phyloP scores from a whole-genome alignment of 2,888 invertebrate genomes.

The Melieria picta region DNA sequence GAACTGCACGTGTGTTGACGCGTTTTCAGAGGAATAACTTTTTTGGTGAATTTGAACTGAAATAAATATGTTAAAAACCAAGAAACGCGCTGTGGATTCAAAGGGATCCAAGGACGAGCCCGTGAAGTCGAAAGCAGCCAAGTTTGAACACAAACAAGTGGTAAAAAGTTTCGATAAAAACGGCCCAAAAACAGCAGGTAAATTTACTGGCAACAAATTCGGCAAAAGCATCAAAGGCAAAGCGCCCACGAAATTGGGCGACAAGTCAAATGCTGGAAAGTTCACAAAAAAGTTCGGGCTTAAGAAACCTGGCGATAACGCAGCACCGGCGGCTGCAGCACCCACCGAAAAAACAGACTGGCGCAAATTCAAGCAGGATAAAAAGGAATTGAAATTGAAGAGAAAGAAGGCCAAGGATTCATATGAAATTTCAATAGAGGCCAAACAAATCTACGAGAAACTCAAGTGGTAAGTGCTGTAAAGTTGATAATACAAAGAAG shows the following conservation, averaged over 20 bases:
- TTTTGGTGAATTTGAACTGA: neutral
- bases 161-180: slow-evolving; percentile 25
- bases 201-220: slow-evolving; percentile 4
- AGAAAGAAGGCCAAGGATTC: slow-evolving; percentile 71
- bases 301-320: slow-evolving; percentile 34
- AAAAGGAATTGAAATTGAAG: slow-evolving; percentile 74
- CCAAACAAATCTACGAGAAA: slow-evolving; percentile 73
- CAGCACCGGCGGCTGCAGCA: slow-evolving; percentile 20
- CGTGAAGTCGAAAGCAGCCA: slow-evolving; percentile 33
- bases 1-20: too few relatives aligned
- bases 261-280: slow-evolving; percentile 31
- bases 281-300: slow-evolving; percentile 33
- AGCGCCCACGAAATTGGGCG: slow-evolving; percentile 28
- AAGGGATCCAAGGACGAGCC: slow-evolving; percentile 15
- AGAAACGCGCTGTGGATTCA: slow-evolving; percentile 34
- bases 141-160: slow-evolving; percentile 10
- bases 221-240: slow-evolving; percentile 6
- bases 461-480: slow-evolving; percentile 57
- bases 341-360: slow-evolving; percentile 73
- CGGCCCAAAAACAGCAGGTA: neutral
- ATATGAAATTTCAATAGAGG: slow-evolving; percentile 69
- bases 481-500: neutral
- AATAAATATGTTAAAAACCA: slow-evolving; percentile 39
- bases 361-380: slow-evolving; percentile 79
- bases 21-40: too few relatives aligned